Evolutionary conservation across 2,797 vertebrate species (phyloP), one percentile per base, ranked within the genome.

Genomic region (Craterocephalus amniculus): DNA sequence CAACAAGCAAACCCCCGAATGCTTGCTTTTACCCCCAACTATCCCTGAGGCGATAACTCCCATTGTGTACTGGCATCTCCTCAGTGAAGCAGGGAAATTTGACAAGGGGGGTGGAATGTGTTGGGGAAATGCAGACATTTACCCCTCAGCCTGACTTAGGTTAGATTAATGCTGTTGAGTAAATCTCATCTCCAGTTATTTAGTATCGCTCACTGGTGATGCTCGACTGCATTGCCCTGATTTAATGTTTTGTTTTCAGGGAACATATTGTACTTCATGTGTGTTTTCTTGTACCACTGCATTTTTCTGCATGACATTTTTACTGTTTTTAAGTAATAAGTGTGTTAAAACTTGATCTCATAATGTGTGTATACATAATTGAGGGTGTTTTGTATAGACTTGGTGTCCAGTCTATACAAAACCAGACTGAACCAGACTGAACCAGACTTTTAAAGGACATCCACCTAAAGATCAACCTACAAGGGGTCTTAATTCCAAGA

Each of bases 21-120:
- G 72, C 64, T 58, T 78, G 83, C 70, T 78, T 51, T 51, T 22
- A 86, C 70, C 79, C 85, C 22, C 36, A 24, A 65, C 60, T 43
- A 38, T 79, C 86, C 80, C 83, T 73, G 68, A 67, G 92, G 88
- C 87, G 63, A 67, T 12, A 11, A 35, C 84, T 83, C 80, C 83
- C 63, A 29, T 51, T 62, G 74, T 83, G 80, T 55, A 43, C 43
- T 76, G 74, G 79, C 74, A 77, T 38, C 68, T 80, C 71, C 67
- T 54, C 48, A 31, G 74, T 62, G 65, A 86, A 84, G 55, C 31
- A 40, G 34, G 67, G 68, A 79, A 78, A 72, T n/a, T 69, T 78
- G 65, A 68, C 11, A 14, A 63, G 61, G 13, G 67, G 58, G 56
- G 58, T 22, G 63, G 61, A 58, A 22, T 70, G 48, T 77, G 74